Percentiles rank a stretch among this genome's conserved stretches.
Evolutionary conservation across 2,113 vertebrate genomes (phyloP).

Genomic region (Rhinolophus ferrumequinum): DNA sequence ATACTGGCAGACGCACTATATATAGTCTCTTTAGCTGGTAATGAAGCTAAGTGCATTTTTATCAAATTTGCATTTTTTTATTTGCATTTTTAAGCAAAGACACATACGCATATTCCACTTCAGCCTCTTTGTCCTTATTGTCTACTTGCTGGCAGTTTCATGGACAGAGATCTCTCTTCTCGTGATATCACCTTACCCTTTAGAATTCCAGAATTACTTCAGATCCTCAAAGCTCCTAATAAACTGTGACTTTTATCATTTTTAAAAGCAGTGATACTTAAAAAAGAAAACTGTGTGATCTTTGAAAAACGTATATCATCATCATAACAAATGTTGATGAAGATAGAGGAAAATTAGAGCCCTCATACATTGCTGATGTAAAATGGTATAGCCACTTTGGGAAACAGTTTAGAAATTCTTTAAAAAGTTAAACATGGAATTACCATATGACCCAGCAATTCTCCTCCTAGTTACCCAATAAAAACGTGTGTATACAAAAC

Average conservation of each 20-base stretch:
- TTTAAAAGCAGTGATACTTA: background rate
- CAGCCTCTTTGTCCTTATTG: background rate
- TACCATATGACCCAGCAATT: background rate
- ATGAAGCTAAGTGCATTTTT: background rate
- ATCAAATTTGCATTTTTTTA: too few relatives aligned
- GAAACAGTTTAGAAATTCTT: background rate
- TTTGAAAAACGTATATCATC: background rate
- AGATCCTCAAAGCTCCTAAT: background rate
- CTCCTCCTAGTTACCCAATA: background rate
- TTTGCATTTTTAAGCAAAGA: background rate
- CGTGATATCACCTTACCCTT: background rate
- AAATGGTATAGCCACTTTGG: background rate
- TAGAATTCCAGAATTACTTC: background rate
- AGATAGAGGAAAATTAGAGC: background rate
- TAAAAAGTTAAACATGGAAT: background rate
- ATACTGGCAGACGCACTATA: too few relatives aligned
- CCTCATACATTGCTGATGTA: background rate
- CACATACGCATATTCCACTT: background rate
- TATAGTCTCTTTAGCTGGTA: background rate
- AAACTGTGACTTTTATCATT: background rate
- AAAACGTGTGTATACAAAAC: background rate
- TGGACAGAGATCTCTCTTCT: background rate
- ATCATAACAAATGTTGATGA: background rate
- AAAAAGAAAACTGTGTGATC: background rate
- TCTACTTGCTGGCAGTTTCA: background rate